These are phyloP conservation scores for Turritopsis rubra DNA, from an alignment of 30 jellyfish, hydroid and myxozoan species.

Conservation along the genomic window DNA sequence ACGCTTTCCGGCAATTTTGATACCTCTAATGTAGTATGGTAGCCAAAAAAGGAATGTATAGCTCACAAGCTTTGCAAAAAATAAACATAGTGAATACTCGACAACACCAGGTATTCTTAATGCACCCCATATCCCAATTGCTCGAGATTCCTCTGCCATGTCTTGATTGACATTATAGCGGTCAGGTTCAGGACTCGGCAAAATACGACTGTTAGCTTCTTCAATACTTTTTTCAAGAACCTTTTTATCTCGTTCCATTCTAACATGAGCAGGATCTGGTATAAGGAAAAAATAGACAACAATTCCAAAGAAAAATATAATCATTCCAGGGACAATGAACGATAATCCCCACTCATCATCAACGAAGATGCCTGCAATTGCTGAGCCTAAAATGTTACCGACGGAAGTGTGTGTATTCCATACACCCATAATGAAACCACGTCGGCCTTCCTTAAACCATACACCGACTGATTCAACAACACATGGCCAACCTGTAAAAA, in stretches of 20 bases:
- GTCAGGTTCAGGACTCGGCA: conserved; percentile 16
- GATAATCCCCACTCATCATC: conserved; percentile 90
- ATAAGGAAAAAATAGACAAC: conserved; percentile 52
- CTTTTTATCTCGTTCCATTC: conserved; percentile 17
- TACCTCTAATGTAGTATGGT: conserved; percentile 66
- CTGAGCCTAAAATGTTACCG: conserved; percentile 94
- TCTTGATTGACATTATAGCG: not conserved
- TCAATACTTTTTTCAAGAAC: not conserved
- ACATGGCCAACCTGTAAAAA: conserved; percentile 97
- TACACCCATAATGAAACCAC: conserved; percentile 94
- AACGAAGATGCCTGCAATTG: conserved; percentile 87
- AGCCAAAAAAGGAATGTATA: conserved; percentile 85
- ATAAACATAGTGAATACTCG: conserved; percentile 80
- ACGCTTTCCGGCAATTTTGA: conserved; percentile 51
- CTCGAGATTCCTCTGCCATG: not conserved
- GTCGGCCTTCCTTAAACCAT: conserved; percentile 98
- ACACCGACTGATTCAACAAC: conserved; percentile 96
- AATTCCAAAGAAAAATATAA: conserved; percentile 54
- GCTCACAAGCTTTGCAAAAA: conserved; percentile 91
- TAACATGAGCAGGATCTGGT: conserved; percentile 77
- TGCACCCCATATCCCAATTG: conserved; percentile 35
- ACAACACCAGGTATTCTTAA: conserved; percentile 67
- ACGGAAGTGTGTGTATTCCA: conserved; percentile 95
- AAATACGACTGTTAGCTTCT: not conserved
- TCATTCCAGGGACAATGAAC: conserved; percentile 81